Evolutionary conservation across 2,888 invertebrate genomes (phyloP).

Genomic region (Drosophila setosimentum): DNA sequence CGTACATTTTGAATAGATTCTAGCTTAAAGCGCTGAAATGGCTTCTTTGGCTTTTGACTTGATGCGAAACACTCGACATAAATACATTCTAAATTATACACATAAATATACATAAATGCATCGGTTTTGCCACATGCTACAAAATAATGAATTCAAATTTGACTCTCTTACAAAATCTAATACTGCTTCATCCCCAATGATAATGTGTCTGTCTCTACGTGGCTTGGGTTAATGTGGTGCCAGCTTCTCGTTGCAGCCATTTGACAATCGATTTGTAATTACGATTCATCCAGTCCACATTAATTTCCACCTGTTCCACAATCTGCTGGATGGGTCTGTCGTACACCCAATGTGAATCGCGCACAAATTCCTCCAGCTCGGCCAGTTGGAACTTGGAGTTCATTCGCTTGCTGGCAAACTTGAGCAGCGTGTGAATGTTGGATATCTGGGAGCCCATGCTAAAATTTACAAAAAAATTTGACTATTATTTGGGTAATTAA

Average conservation of each 20-base stretch:
- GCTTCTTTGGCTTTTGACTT: conserved; percentile 58
- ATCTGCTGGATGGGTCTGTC: conserved; percentile 92
- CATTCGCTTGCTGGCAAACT: conserved; percentile 90
- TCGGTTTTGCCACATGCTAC: conserved; percentile 32
- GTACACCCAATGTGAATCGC: conserved; percentile 88
- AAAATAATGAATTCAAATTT: conserved; percentile 27
- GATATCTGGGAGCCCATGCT: conserved; percentile 91
- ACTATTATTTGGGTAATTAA: not conserved
- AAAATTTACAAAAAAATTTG: conserved; percentile 40
- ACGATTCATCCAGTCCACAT: conserved; percentile 93
- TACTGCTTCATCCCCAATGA: conserved; percentile 59
- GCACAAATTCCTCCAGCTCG: conserved; percentile 90
- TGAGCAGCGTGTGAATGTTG: conserved; percentile 89
- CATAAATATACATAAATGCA: conserved; percentile 62
- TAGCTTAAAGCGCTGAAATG: conserved; percentile 15
- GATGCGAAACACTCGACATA: conserved; percentile 30
- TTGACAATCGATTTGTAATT: conserved; percentile 90
- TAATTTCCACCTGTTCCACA: conserved; percentile 91
- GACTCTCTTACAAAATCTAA: conserved; percentile 44
- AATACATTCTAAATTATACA: conserved; percentile 53
- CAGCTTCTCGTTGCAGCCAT: conserved; percentile 87
- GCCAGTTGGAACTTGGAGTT: conserved; percentile 91
- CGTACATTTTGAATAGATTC: conserved; percentile 5
- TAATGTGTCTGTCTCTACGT: conserved; percentile 15
- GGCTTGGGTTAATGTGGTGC: conserved; percentile 3